Evolutionary conservation across 1,140 invertebrate species (phyloP), one percentile per base, ranked within the genome.

Genomic region (Diorhabda elongata): DNA sequence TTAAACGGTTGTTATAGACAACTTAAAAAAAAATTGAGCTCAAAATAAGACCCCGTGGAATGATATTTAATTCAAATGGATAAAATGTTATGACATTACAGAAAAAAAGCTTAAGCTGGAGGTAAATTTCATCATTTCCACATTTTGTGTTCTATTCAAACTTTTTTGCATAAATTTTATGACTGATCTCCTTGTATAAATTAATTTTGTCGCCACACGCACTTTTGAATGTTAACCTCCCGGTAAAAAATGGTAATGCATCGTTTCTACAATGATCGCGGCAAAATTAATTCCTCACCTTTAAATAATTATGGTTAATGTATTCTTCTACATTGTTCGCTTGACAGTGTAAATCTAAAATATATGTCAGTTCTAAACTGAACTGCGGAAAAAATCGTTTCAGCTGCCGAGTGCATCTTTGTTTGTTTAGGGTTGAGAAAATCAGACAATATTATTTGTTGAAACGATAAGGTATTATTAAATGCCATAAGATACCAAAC

Each of bases 391-490:
- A 26, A 26, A 26, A 26, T 26, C 26, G 26, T 52, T 52, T 52
- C n/a, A 3, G 47, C n/a, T 52, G 47, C 47, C 47, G 47, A 52
- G 47, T 52, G 47, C 47, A 52, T 52, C 47, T 3, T 8, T 52
- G 47, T 52, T 52, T 52, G 3, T n/a, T 52, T 52, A 52, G 47
- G 47, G 47, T 52, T 52, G 47, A 52, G 47, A 52, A 52, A 52
- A 52, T 52, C 47, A 52, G 47, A 52, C 47, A 52, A 52, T 52
- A 52, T 8, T 52, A 52, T 52, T 52, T 52, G 47, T 52, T 52
- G n/a, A 52, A 52, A 52, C 47, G 47, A 52, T 52, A 52, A 52
- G 6, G 47, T n/a, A 52, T 4, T 52, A 52, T n/a, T 52, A 52
- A 52, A 52, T 52, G 47, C 47, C 47, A 6, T 52, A 52, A 52